Base-by-base conservation (phyloP, 2,797 vertebrate genomes). In the Pteronotus mesoamericanus region DNA sequence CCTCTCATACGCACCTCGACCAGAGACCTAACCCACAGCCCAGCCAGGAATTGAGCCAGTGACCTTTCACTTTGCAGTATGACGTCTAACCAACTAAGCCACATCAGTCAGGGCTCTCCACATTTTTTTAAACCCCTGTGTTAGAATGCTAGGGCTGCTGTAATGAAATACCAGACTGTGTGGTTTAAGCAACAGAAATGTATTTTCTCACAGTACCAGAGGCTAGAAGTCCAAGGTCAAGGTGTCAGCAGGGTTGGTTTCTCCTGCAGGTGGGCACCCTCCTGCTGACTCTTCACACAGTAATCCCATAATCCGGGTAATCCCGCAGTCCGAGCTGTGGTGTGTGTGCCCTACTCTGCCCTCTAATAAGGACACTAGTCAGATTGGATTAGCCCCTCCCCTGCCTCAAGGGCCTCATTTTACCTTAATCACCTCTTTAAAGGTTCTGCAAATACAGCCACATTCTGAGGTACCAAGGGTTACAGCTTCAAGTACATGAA, bases 211-310 rank as follows among this genome's bases (percentile, higher is more conserved):
- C 21, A 16, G n/a, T 24, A 39, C 21, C 16, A 12, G 68, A 83
- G 34, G 32, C 51, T 15, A 0, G 24, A 42, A 71, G 64, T 61
- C 61, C 16, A 14, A 51, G 80, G 37, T 10, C 51, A 46, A 22
- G 59, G 37, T 5, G 42, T 55, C 18, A 14, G 26, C 21, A 3
- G 22, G 11, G 42, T 21, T n/a, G 16, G 42, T 68, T 46, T 85
- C 83, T 86, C 29, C 15, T 2, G 14, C 37, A 12, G 18, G 4
- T 2, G 1, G 72, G n/a, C 3, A 0, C 32, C 9, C 29, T 32
- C 11, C 44, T 11, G 10, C 4, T 7, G 29, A 24, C 5, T n/a
- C 29, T 5, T 32, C 8, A 19, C 9, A 0, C 2, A 29, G 24
- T 55, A 21, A 12, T 24, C 22, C 53, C 6, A n/a, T 6, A 6